Conservation (phyloP, 2,888 invertebrate species). For the Mesoligia furuncula region DNA sequence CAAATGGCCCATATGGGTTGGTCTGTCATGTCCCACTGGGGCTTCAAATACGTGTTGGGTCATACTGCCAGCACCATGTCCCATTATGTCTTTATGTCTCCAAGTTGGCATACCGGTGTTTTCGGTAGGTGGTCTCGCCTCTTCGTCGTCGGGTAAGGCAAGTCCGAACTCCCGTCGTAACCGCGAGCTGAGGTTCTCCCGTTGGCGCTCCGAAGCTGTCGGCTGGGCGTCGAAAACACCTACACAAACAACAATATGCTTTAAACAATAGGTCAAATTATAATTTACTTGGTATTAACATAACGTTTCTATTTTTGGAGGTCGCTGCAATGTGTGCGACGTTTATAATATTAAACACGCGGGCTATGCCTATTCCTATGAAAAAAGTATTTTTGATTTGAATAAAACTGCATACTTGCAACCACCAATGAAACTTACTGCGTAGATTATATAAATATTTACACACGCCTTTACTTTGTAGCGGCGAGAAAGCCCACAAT, state of each 20-base stretch:
- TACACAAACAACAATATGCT: constrained; percentile 71
- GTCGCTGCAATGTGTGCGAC: background rate
- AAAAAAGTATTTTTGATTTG: background rate
- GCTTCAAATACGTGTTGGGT: constrained; percentile 18
- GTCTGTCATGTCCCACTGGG: constrained; percentile 18
- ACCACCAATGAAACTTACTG: constrained; percentile 7
- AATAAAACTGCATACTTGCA: background rate
- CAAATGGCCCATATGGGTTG: background rate
- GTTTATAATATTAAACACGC: constrained; percentile 14
- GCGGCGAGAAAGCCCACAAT: background rate
- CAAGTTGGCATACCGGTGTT: constrained; percentile 68
- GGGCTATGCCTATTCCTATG: background rate
- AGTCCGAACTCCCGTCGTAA: constrained; percentile 95
- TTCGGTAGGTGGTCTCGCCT: constrained; percentile 89
- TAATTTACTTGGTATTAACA: background rate
- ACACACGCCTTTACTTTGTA: background rate
- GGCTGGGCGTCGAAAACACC: constrained; percentile 96
- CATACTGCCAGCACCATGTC: constrained; percentile 23
- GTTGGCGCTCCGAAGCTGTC: constrained; percentile 95
- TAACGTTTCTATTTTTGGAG: background rate
- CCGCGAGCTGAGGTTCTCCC: constrained; percentile 96
- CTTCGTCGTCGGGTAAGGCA: constrained; percentile 92
- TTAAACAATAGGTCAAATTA: constrained; percentile 39
- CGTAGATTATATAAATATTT: constrained; percentile 9
- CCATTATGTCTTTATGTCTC: constrained; percentile 51